Percentiles rank a stretch among this genome's conserved stretches.
These are phyloP conservation scores for Holacanthella duospinosa DNA, from an alignment of 2,888 invertebrate species.

Conservation along the genomic window DNA sequence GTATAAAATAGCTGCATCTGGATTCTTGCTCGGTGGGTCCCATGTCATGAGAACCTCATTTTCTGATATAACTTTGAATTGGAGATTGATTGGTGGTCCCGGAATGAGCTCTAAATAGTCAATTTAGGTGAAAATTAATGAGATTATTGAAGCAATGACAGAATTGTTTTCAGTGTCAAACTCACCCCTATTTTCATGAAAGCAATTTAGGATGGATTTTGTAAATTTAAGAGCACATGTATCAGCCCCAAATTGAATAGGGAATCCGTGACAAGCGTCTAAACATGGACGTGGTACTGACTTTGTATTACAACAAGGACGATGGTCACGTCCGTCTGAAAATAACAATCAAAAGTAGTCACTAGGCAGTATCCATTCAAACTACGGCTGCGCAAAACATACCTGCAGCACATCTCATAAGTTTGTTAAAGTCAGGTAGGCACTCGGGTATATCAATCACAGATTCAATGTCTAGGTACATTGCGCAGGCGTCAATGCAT, in stretches of 20 bases:
- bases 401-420: conserved; percentile 76
- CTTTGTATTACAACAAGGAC: conserved; percentile 64
- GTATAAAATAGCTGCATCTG: conserved; percentile 69
- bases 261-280: conserved; percentile 72
- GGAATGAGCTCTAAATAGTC: conserved; percentile 56
- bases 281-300: conserved; percentile 70
- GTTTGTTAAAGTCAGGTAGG: conserved; percentile 68
- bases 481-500: conserved; percentile 74
- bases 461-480: conserved; percentile 70
- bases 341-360: conserved; percentile 12
- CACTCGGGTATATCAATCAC: conserved; percentile 71
- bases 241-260: conserved; percentile 52
- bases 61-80: conserved; percentile 49
- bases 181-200: conserved; percentile 60
- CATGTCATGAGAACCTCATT: conserved; percentile 56
- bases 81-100: conserved; percentile 63
- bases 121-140: no score
- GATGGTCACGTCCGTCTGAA: conserved; percentile 57
- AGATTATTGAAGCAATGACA: neutral
- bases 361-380: neutral
- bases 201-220: conserved; percentile 65
- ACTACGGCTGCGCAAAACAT: conserved; percentile 21
- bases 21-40: conserved; percentile 72
- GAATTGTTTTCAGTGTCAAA: neutral
- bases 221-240: conserved; percentile 63